Evolutionary conservation across 1,140 invertebrate genomes (phyloP), one percentile per base, ranked within the genome.

Genomic region (Bombus confusus): DNA sequence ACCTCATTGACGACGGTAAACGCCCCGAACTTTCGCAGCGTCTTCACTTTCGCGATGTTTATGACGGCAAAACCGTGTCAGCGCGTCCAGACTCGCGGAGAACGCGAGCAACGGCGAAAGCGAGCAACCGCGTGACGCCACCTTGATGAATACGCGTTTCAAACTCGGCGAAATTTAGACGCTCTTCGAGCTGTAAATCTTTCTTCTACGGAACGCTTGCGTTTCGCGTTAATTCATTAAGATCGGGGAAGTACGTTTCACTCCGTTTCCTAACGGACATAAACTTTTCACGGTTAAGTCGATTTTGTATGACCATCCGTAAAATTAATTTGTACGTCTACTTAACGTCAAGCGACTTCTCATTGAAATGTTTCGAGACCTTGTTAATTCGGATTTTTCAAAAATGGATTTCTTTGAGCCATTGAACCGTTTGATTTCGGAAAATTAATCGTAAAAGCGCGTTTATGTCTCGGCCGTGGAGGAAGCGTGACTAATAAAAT

Each of bases 1-100:
- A 82, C 83, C 80, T 86, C 89, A 84, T 91, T 88, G 88, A 86
- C 84, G 87, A 37, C 69, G 78, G 87, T 86, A 91, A 91, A 91
- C 90, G 90, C 88, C 89, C 88, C 86, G 57, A 86, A 86, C 85
- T 83, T 86, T 86, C 80, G 62, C 85, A 64, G 85, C 73, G 73
- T 86, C 85, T 86, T 85, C 84, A 85, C 80, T 77, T 86, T 83
- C 75, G 57, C 73, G 64, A 86, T 86, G 85, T 86, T 77, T 86
- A 82, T 87, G 87, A 78, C 79, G 76, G 64, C 41, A 74, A 81
- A 82, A 87, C 80, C 57, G 73, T 79, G 87, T 88, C 75, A 86
- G 75, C 77, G 66, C 77, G 66, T 73, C 39, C 68, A 52, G 78
- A 72, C 66, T 69, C 39, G 31, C 77, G 64, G 31, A 57, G 77